phyloP scores from a whole-genome alignment of 2,113 vertebrate genomes.

The Acanthochromis polyacanthus region DNA sequence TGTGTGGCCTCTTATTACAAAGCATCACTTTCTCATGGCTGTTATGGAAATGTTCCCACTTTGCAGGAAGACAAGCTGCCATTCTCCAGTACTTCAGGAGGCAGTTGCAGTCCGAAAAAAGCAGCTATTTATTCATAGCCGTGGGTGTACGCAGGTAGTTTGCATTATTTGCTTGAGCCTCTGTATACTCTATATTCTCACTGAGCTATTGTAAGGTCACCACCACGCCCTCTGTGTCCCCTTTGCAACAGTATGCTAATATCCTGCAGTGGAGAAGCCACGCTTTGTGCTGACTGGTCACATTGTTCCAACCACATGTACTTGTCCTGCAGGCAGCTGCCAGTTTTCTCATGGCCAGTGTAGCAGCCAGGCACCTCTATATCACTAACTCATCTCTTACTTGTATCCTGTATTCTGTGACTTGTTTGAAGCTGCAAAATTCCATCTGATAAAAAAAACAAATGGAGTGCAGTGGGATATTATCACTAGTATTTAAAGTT shows the following conservation, averaged over 20 bases:
- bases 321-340: neutral
- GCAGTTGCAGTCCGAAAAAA: constrained; percentile 19
- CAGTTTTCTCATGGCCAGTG: constrained; percentile 7
- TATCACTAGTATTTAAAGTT: too few relatives aligned
- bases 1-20: constrained; percentile 49
- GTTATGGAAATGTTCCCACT: constrained; percentile 49
- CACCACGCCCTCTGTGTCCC: constrained; percentile 2
- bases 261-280: constrained; percentile 31
- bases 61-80: constrained; percentile 9
- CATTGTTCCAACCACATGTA: constrained; percentile 39
- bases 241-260: constrained; percentile 30
- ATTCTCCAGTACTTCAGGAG: neutral
- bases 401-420: too few relatives aligned
- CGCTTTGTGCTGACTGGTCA: constrained; percentile 52
- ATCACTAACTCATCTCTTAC: neutral
- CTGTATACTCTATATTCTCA: neutral
- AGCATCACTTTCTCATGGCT: constrained; percentile 56
- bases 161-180: neutral
- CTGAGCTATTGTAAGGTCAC: neutral
- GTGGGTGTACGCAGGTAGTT: neutral
- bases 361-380: neutral
- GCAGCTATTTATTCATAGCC: constrained; percentile 13
- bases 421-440: too few relatives aligned
- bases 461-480: too few relatives aligned
- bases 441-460: too few relatives aligned